These are phyloP conservation scores for Noctua janthina DNA, from an alignment of 2,888 invertebrate species.

Conservation along the genomic window DNA sequence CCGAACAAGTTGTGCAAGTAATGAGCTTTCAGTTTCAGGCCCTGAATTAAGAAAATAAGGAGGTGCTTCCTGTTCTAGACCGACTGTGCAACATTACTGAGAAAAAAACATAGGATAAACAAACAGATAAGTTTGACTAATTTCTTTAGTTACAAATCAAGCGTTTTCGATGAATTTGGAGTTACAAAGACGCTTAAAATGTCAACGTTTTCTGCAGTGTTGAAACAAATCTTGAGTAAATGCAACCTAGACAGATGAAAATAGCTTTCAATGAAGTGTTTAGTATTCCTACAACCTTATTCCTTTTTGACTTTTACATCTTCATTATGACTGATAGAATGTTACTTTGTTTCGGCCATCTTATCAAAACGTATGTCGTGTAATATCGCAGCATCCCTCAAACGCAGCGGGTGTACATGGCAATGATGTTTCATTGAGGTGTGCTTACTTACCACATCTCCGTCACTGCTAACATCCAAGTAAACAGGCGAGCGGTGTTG, in stretches of 20 bases:
- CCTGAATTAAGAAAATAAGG: constrained; percentile 61
- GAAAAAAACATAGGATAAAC: not conserved
- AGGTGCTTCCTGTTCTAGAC: not conserved
- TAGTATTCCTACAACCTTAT: not conserved
- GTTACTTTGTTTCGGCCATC: not conserved
- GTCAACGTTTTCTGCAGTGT: not conserved
- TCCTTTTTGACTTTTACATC: not conserved
- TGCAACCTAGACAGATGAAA: not conserved
- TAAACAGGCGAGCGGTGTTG: constrained; percentile 67
- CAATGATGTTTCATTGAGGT: not conserved
- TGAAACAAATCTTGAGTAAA: not conserved
- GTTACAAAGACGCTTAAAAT: not conserved
- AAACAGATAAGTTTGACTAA: not conserved
- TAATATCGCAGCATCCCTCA: not conserved
- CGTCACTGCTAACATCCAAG: constrained; percentile 10
- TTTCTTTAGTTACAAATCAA: not conserved
- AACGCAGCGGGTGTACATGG: not conserved
- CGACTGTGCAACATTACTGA: not conserved
- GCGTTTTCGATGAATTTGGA: not conserved
- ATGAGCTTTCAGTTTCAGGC: constrained; percentile 78
- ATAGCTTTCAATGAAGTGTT: not conserved
- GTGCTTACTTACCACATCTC: constrained; percentile 32
- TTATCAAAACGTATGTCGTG: not conserved
- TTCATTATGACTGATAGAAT: not conserved
- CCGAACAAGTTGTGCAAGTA: constrained; percentile 80